phyloP scores from a whole-genome alignment of 2,113 vertebrate genomes.

The Alaudala cheleensis region DNA sequence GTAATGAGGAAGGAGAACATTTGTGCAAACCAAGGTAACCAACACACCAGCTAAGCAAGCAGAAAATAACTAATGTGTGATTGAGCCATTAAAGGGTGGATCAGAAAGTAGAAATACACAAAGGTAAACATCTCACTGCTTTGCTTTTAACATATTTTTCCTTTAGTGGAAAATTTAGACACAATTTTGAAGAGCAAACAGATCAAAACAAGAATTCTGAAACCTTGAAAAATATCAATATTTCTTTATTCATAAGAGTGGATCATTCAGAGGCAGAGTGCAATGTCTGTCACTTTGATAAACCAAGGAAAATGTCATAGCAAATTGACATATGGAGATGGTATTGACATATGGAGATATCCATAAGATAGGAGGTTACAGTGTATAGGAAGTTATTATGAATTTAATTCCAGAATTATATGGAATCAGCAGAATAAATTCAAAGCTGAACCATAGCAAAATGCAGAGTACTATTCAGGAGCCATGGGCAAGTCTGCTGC shows the following conservation, averaged over 20 bases:
- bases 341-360: not conserved
- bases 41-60: not conserved
- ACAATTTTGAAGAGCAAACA: not conserved
- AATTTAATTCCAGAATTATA: not conserved
- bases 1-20: not conserved
- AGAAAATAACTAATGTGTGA: not conserved
- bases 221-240: not conserved
- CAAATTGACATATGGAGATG: not conserved
- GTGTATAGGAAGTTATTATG: not conserved
- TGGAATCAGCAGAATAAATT: not conserved
- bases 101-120: not conserved
- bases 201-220: not conserved
- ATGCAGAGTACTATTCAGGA: not conserved
- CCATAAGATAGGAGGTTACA: not conserved
- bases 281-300: not conserved
- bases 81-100: not conserved
- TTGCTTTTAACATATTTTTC: not conserved
- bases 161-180: not conserved
- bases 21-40: not conserved
- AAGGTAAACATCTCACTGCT: not conserved
- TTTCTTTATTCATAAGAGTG: not conserved
- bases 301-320: not conserved
- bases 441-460: not conserved
- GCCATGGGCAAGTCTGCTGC: not conserved
- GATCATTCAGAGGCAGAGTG: not conserved